phyloP scores from a whole-genome alignment of 1,140 invertebrate genomes.

The Psix sp. region DNA sequence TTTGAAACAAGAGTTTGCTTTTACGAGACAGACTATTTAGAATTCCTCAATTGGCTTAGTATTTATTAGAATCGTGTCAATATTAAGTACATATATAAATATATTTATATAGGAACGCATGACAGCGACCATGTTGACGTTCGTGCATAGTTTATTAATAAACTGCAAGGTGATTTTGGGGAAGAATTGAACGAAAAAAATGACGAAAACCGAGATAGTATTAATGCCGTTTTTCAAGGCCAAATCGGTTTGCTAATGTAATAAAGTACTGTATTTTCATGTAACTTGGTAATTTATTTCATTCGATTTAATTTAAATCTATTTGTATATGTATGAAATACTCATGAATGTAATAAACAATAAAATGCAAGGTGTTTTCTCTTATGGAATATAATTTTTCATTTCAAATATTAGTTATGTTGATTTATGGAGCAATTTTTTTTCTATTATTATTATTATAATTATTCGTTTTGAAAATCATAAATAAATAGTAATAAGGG shows the following conservation, averaged over 20 bases:
- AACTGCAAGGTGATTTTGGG: conserved; percentile 11
- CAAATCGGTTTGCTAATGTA: conserved; percentile 66
- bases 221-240: conserved; percentile 67
- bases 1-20: background rate
- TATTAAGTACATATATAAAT: conserved; percentile 42
- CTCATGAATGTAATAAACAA: conserved; percentile 27
- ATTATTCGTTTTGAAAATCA: background rate
- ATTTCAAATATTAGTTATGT: background rate
- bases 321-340: conserved; percentile 46
- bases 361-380: conserved; percentile 13
- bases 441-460: background rate
- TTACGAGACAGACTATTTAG: background rate
- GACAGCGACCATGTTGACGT: conserved; percentile 49
- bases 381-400: background rate
- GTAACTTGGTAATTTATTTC: conserved; percentile 71
- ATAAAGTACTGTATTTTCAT: conserved; percentile 61
- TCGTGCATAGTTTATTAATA: conserved; percentile 61
- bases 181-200: conserved; percentile 31
- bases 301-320: conserved; percentile 65
- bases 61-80: conserved; percentile 49
- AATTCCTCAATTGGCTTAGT: conserved; percentile 29
- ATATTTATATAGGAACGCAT: conserved; percentile 66
- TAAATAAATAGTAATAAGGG: background rate
- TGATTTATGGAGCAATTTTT: background rate
- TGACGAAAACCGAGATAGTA: conserved; percentile 60